These are phyloP conservation scores for Ovis aries DNA, from an alignment of 2,113 vertebrate genomes.

Conservation along the genomic window ARS-UI_Ramb_v3.0 NC_056072.1:29396501-29397000, in stretches of 20 bases:
- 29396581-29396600: neutral
- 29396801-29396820: too few relatives aligned
- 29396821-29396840: neutral
- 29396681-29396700: neutral
- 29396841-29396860: neutral
- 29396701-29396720: too few relatives aligned
- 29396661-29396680: neutral
- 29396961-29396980: too few relatives aligned
- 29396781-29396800: neutral
- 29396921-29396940: neutral
- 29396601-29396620: neutral
- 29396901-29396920: too few relatives aligned
- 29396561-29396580: accelerated
- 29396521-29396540: neutral
- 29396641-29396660: neutral
- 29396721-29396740: neutral
- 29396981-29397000: neutral
- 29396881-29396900: neutral
- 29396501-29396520: neutral
- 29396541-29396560: neutral
- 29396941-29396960: neutral
- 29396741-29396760: neutral
- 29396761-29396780: neutral
- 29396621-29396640: too few relatives aligned
- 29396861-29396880: neutral